Evolutionary conservation across 2,888 invertebrate species (phyloP).

Genomic region (Tipula lateralis): DNA sequence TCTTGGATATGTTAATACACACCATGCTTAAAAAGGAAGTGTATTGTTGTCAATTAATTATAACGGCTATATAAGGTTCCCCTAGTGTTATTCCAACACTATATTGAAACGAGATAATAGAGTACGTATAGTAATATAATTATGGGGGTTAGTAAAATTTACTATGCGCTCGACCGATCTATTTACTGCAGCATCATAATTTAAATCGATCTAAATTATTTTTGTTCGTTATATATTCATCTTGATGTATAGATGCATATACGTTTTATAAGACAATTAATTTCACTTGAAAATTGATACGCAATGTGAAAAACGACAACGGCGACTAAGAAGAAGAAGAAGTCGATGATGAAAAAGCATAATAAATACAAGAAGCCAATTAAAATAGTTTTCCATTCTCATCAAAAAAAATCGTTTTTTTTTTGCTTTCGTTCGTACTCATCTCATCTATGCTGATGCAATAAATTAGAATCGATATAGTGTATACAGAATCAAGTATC

Average conservation of each 20-base stretch:
- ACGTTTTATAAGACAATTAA: neutral
- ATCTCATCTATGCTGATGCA: neutral
- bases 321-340: neutral
- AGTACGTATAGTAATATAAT: neutral
- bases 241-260: neutral
- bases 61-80: neutral
- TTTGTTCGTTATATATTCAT: neutral
- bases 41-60: neutral
- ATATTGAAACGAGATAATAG: neutral
- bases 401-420: neutral
- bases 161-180: neutral
- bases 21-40: neutral
- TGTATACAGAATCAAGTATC: neutral
- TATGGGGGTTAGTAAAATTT: neutral
- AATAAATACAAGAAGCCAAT: conserved; percentile 19
- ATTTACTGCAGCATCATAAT: neutral
- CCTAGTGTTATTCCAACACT: neutral
- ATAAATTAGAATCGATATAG: neutral
- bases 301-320: neutral
- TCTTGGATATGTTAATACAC: neutral
- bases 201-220: neutral
- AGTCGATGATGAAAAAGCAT: neutral
- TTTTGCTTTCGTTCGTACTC: neutral
- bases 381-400: neutral
- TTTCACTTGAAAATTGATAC: conserved; percentile 1